Evolutionary conservation across 2,113 vertebrate species (phyloP), one percentile per base, ranked within the genome.

Genomic region (Labrus mixtus): DNA sequence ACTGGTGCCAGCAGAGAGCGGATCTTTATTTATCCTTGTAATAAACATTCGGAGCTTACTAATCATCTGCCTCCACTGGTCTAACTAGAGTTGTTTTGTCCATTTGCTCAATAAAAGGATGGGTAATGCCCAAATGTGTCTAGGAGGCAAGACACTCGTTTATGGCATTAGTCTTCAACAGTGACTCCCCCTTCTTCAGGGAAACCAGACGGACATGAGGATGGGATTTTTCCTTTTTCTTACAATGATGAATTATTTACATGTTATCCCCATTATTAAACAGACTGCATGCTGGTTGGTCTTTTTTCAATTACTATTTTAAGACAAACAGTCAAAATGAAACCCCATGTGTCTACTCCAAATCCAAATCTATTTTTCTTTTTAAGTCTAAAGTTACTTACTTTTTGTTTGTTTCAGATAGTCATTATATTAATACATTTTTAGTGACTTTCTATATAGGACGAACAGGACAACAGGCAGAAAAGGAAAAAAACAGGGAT

Each of bases 1-100:
- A 74, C 78, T 11, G 55, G 55, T 82, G 91, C 92, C 92, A 93
- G 66, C 72, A 48, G 85, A 85, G 87, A 90, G 76, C 60, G 55
- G 83, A 83, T 91, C 88, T 92, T 90, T 93, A 90, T 92, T 92
- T 92, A 81, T 90, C 89, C 82, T 68, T 70, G 63, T 91, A 88
- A 90, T 89, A 92, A 91, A 89, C 83, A 82, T 88, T 89, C 68
- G n/a, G 78, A 85, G 84, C 76, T 79, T 68, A 85, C 87, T 92
- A 86, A 88, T 91, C 87, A 76, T 83, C 73, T 37, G 64, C 82
- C 81, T 92, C 69, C 70, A 51, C 76, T 79, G 82, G 85, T 66
- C 79, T 55, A 77, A 68, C 48, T 68, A 16, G 43, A 77, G 68
- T 81, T 86, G 67, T 87, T 87, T 91, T 80, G 76, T 90, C 85